Percentiles rank a stretch among this genome's conserved stretches.
phyloP scores from a whole-genome alignment of 2,797 vertebrate genomes.

The Potorous gilbertii region DNA sequence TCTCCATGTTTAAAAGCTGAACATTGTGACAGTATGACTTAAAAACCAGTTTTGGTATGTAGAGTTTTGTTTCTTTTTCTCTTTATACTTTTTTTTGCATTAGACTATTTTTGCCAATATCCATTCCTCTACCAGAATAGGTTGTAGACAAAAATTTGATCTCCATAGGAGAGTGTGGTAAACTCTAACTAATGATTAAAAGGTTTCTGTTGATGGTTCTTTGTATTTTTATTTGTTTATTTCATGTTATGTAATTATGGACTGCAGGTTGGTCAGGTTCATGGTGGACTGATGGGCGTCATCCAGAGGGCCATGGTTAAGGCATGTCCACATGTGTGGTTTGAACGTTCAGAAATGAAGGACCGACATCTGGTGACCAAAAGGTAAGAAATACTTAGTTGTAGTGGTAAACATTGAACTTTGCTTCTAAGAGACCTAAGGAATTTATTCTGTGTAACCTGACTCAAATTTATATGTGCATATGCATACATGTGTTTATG shows the following conservation, averaged over 20 bases:
- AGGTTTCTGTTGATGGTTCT: not conserved
- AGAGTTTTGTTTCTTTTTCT: not conserved
- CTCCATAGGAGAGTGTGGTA: not conserved
- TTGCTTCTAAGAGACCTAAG: conserved; percentile 11
- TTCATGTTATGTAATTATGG: conserved; percentile 13
- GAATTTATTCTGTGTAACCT: not conserved
- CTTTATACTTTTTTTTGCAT: not conserved
- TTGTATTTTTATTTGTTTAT: conserved; percentile 44
- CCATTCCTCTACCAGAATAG: not conserved
- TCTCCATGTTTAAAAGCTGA: not conserved
- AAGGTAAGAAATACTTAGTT: conserved; percentile 85
- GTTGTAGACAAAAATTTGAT: not conserved
- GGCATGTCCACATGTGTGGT: conserved; percentile 97
- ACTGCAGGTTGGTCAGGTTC: conserved; percentile 94
- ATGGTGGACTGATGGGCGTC: conserved; percentile 94
- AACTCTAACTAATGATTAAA: not conserved
- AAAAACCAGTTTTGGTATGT: not conserved
- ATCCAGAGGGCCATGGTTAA: conserved; percentile 94
- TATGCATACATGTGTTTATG: not conserved
- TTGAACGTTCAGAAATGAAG: conserved; percentile 96
- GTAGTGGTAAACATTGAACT: not conserved
- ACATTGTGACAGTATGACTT: not conserved
- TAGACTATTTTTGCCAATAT: not conserved
- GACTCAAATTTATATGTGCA: not conserved
- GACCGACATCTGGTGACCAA: conserved; percentile 93